phyloP scores from a whole-genome alignment of 2,113 vertebrate genomes.

The Marcusenius ussheri region DNA sequence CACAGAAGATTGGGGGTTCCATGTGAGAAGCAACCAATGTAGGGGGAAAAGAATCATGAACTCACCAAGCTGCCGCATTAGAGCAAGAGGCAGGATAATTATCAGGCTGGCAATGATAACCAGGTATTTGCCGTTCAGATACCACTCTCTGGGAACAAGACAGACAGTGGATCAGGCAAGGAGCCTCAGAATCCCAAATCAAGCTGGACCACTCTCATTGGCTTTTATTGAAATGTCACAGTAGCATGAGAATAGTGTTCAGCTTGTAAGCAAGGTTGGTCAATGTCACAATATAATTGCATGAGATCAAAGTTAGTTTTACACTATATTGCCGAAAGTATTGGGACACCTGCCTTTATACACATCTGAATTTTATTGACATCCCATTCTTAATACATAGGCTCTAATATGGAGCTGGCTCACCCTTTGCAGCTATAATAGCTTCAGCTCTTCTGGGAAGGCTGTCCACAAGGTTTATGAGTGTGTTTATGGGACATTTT shows the following conservation, averaged over 20 bases:
- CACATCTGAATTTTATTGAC: too few relatives aligned
- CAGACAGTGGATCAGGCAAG: background rate
- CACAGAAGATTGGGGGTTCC: background rate
- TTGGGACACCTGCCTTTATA: too few relatives aligned
- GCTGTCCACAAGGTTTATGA: too few relatives aligned
- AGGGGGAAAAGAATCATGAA: background rate
- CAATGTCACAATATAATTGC: background rate
- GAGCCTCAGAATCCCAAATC: background rate
- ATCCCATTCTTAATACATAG: too few relatives aligned
- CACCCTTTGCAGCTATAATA: too few relatives aligned
- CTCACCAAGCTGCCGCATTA: slow-evolving; percentile 77
- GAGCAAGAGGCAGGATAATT: slow-evolving; percentile 70
- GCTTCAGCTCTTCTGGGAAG: too few relatives aligned
- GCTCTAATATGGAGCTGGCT: too few relatives aligned
- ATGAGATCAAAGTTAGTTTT: background rate
- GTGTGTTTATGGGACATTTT: too few relatives aligned
- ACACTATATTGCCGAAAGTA: too few relatives aligned
- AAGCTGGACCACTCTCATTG: background rate
- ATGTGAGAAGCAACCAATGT: background rate
- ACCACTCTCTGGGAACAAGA: slow-evolving; percentile 60
- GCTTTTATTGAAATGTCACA: background rate
- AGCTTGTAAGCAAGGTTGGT: too few relatives aligned
- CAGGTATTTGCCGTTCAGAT: slow-evolving; percentile 69
- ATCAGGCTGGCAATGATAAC: slow-evolving; percentile 66
- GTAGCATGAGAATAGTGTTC: background rate